Evolutionary conservation across 2,797 vertebrate species (phyloP).

Genomic region (Strix occidentalis): DNA sequence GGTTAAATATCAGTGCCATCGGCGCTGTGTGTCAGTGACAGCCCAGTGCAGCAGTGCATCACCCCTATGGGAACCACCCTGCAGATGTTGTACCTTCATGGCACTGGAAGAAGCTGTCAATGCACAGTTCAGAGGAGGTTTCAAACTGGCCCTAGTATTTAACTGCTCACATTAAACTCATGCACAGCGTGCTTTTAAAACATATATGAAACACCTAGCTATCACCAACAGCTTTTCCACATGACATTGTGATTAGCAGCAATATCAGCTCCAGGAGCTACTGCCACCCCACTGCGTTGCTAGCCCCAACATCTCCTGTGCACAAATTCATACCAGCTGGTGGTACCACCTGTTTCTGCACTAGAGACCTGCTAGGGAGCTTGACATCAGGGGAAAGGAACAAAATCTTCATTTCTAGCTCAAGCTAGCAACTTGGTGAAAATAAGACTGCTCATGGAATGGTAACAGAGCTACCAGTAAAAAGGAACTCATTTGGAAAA

Average conservation of each 20-base stretch:
- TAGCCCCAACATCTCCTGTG: not conserved
- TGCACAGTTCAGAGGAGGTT: not conserved
- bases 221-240: not conserved
- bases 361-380: not conserved
- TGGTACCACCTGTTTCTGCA: not conserved
- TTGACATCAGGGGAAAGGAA: not conserved
- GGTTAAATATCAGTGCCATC: not conserved
- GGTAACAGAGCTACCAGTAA: not conserved
- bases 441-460: not conserved
- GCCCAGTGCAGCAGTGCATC: not conserved
- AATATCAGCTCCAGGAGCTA: not conserved
- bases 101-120: not conserved
- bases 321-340: no score
- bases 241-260: not conserved
- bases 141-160: not conserved
- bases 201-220: not conserved
- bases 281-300: no score
- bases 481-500: not conserved
- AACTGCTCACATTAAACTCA: accelerated
- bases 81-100: accelerated
- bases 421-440: not conserved
- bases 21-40: not conserved
- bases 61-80: not conserved
- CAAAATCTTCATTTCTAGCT: not conserved
- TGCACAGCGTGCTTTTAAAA: not conserved